phyloP scores from a whole-genome alignment of 2,888 invertebrate species.

The Sesia bembeciformis region DNA sequence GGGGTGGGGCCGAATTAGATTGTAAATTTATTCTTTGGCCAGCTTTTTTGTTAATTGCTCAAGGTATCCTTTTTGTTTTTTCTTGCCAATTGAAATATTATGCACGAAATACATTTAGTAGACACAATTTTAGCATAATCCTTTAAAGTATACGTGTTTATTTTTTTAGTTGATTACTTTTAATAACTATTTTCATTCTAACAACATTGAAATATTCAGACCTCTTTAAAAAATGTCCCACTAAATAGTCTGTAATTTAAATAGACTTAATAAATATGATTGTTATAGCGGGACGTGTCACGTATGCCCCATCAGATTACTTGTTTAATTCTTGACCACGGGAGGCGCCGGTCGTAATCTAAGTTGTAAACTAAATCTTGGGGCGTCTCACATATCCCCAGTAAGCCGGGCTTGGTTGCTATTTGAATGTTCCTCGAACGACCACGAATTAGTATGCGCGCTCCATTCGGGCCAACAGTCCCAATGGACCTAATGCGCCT shows the following conservation, averaged over 20 bases:
- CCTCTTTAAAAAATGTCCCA: too few relatives aligned
- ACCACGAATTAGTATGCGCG: slow-evolving; percentile 71
- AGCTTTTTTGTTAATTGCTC: slow-evolving; percentile 39
- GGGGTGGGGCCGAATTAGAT: slow-evolving; percentile 36
- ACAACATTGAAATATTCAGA: too few relatives aligned
- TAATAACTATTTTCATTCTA: too few relatives aligned
- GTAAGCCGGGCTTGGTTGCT: slow-evolving; percentile 58
- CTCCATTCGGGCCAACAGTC: slow-evolving; percentile 55
- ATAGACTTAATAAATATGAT: background rate
- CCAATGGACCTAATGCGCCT: slow-evolving; percentile 47
- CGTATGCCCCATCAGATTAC: slow-evolving; percentile 52
- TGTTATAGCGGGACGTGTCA: slow-evolving; percentile 19
- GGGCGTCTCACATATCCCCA: slow-evolving; percentile 62
- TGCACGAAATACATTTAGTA: too few relatives aligned
- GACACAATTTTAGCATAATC: too few relatives aligned
- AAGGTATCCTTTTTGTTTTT: slow-evolving; percentile 11
- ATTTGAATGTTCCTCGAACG: slow-evolving; percentile 63
- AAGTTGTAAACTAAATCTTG: slow-evolving; percentile 72
- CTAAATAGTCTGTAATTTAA: too few relatives aligned
- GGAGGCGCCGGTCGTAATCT: slow-evolving; percentile 48
- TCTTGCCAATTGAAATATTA: background rate
- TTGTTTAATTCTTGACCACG: slow-evolving; percentile 72
- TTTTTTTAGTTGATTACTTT: too few relatives aligned
- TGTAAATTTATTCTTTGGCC: slow-evolving; percentile 47
- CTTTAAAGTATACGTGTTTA: too few relatives aligned